phyloP scores from a whole-genome alignment of 2,113 vertebrate genomes.

The Columbina picui region DNA sequence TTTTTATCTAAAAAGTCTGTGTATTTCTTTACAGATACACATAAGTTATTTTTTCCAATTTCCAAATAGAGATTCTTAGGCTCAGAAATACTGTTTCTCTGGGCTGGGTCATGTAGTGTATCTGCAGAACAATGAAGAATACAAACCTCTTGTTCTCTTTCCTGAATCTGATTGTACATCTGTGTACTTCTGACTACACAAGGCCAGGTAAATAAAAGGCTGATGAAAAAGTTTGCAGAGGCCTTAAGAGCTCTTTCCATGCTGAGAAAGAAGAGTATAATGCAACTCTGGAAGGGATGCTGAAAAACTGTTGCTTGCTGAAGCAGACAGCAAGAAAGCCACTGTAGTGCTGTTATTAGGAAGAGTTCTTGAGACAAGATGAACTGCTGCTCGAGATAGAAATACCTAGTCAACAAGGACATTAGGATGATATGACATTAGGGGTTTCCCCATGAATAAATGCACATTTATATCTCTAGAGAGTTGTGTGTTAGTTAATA shows the following conservation, averaged over 20 bases:
- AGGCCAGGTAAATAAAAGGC: background rate
- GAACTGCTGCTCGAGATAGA: background rate
- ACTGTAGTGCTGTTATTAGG: background rate
- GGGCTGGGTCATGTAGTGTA: background rate
- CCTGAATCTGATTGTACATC: background rate
- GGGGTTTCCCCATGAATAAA: background rate
- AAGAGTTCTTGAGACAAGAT: background rate
- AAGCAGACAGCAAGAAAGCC: background rate
- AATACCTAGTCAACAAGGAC: background rate
- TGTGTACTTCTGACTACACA: too few species aligned
- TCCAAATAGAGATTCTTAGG: background rate
- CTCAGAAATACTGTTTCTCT: background rate
- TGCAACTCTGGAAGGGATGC: background rate
- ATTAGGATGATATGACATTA: background rate
- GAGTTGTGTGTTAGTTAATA: background rate
- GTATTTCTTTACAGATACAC: background rate
- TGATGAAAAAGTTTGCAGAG: background rate
- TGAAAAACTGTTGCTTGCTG: background rate
- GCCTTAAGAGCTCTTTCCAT: background rate
- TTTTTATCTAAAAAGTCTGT: background rate
- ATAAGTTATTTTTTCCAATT: background rate
- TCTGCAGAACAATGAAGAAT: background rate
- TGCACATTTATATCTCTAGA: background rate
- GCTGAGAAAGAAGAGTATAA: background rate
- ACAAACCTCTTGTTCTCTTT: background rate